Evolutionary conservation across 2,113 vertebrate genomes (phyloP).

Genomic region (Carollia perspicillata): DNA sequence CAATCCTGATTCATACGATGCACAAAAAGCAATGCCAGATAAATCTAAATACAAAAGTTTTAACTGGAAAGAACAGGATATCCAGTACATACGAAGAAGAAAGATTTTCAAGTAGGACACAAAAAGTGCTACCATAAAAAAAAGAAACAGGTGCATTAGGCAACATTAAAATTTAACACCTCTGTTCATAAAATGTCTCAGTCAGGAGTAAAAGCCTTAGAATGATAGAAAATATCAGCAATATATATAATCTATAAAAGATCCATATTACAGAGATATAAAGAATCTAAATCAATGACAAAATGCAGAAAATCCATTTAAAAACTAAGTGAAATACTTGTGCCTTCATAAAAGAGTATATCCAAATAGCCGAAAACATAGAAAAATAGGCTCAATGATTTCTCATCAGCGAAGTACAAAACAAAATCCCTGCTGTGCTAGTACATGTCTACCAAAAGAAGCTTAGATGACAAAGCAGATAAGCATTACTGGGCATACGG

Average conservation of each 20-base stretch:
- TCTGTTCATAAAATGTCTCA: not conserved
- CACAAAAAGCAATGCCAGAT: not conserved
- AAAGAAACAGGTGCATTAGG: not conserved
- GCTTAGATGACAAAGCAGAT: not conserved
- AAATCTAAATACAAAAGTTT: not conserved
- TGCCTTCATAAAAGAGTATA: not conserved
- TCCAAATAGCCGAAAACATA: not conserved
- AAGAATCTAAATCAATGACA: not conserved
- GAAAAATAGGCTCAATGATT: not conserved
- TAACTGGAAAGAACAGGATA: not conserved
- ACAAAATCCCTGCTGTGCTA: not conserved
- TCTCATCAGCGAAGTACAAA: not conserved
- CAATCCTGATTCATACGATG: not conserved
- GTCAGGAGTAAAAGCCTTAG: not conserved
- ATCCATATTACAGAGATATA: not conserved
- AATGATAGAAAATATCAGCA: not conserved
- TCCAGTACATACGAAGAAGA: not conserved
- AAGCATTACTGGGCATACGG: not conserved
- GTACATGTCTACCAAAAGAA: not conserved
- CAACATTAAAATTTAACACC: not conserved
- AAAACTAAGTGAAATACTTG: not conserved
- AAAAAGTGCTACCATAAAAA: not conserved
- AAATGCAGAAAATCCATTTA: not conserved
- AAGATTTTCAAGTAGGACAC: not conserved
- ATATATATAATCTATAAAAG: not conserved